Percentiles rank a stretch among this genome's conserved stretches.
These are phyloP conservation scores for Mesitornis unicolor DNA, from an alignment of 2,113 vertebrate species.

Conservation along the genomic window DNA sequence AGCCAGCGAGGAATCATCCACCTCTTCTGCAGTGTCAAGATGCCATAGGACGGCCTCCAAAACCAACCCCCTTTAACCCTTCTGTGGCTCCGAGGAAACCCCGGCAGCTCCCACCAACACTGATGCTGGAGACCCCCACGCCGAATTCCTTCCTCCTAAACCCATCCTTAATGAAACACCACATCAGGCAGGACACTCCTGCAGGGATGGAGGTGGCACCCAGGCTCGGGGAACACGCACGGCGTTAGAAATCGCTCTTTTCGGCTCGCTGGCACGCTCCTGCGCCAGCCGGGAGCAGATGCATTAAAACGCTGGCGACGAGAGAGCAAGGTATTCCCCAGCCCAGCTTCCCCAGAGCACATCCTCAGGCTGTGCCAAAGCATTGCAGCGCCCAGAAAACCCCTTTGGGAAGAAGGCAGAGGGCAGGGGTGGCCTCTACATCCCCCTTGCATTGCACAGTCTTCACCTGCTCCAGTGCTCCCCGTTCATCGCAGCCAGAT, in stretches of 20 bases:
- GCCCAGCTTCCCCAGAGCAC: too few species aligned
- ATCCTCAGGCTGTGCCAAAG: too few species aligned
- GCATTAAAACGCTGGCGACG: not conserved
- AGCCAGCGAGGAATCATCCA: conserved; percentile 71
- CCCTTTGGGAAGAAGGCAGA: not conserved
- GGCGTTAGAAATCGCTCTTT: not conserved
- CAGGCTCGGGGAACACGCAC: not conserved
- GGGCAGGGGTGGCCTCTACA: not conserved
- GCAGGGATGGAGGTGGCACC: not conserved
- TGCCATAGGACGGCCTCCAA: not conserved
- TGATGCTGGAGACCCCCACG: not conserved
- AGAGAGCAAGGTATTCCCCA: not conserved
- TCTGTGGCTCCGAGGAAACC: not conserved
- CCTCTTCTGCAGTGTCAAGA: conserved; percentile 56
- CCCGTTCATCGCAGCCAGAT: not conserved
- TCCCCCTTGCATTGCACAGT: too few species aligned
- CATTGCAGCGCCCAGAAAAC: not conserved
- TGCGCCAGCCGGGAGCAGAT: not conserved
- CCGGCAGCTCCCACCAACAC: not conserved
- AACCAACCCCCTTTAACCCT: conserved; percentile 51
- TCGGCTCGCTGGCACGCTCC: not conserved
- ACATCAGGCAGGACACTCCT: not conserved
- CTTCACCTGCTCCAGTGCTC: too few species aligned
- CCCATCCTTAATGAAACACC: rapidly evolving
- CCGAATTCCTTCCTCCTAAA: not conserved